Base-by-base conservation (phyloP, 2,797 vertebrate genomes). In the Neostethus bicornis region DNA sequence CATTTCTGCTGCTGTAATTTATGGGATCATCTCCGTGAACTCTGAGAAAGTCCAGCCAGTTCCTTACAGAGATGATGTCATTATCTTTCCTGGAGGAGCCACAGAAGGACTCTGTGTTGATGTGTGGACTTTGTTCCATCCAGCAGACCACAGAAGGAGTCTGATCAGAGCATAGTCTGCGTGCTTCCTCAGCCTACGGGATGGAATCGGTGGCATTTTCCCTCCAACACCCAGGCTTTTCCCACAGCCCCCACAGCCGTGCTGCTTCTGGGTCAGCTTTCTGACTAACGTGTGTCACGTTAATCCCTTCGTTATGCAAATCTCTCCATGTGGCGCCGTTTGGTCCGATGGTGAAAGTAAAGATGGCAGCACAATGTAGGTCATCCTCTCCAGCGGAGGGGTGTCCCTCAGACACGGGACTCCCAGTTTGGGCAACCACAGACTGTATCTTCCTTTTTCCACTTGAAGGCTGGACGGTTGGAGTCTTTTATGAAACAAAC, bases 181-280 rank as follows among this genome's bases (percentile, higher is more conserved):
- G 90, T 96, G 88, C 90, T 91, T 87, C 51, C 75, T 60, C 91
- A 79, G 83, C 96, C 95, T 92, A 96, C 96, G 65, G 83, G 76
- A 67, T 70, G 86, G 83, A 91, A 93, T 92, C 89, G 90, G 88
- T 90, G 87, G 91, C 93, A 96, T 95, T 93, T 81, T 90, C 91
- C 91, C 92, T 93, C 91, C 85, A 92, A 94, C 80, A 80, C 83
- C 87, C 85, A 89, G 87, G 92, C 93, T 91, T 93, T 91, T 92
- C 92, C 93, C 92, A 92, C 77, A 85, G 84, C 83, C 86, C 84
- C 80, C 65, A 5, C 60, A 62, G 60, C 34, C 6, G 66, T 57
- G 73, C 66, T 38, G 59, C 66, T 87, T 83, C 79, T 60, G 60
- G 85, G 83, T 86, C 81, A 87, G 34, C 73, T 21, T 49, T 65